A percentile compares a stretch with the other conserved stretches of the same genome.
Conservation (phyloP, 2,797 vertebrate species). For the Gorsachius magnificus region DNA sequence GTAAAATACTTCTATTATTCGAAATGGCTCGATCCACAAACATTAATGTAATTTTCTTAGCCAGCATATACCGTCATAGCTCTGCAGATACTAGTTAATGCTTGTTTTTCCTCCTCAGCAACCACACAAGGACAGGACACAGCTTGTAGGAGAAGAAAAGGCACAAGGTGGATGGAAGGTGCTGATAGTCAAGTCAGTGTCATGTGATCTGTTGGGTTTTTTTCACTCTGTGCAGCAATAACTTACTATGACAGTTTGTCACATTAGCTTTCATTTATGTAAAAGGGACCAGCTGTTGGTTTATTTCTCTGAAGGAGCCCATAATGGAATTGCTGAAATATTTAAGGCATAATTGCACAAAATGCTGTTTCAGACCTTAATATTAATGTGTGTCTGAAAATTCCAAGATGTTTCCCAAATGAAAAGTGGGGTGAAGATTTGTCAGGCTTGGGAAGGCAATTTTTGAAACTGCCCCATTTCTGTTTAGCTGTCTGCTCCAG, state of each 20-base stretch:
- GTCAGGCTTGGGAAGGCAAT: not conserved
- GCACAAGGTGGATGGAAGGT: not conserved
- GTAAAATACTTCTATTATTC: not conserved
- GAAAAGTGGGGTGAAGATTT: not conserved
- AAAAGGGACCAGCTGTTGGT: conserved; percentile 34
- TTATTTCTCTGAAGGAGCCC: conserved; percentile 39
- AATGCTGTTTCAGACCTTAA: conserved; percentile 13
- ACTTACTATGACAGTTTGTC: conserved; percentile 22
- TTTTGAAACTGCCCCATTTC: not conserved
- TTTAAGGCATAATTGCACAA: conserved; percentile 42
- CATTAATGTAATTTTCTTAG: not conserved
- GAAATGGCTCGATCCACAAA: not conserved
- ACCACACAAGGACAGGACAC: not conserved
- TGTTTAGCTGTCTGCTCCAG: not conserved
- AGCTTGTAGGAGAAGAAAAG: not conserved
- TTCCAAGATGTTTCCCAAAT: not conserved
- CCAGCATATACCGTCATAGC: rapidly evolving
- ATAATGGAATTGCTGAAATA: conserved; percentile 58
- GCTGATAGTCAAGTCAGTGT: not conserved
- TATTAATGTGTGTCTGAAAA: conserved; percentile 13
- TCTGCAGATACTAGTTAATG: not conserved
- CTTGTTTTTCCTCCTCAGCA: not conserved
- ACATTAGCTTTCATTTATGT: not conserved
- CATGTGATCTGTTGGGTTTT: not conserved
- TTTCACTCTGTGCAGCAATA: not conserved